phyloP scores from a whole-genome alignment of 2,113 vertebrate species.

The Brevimyrus niger region DNA sequence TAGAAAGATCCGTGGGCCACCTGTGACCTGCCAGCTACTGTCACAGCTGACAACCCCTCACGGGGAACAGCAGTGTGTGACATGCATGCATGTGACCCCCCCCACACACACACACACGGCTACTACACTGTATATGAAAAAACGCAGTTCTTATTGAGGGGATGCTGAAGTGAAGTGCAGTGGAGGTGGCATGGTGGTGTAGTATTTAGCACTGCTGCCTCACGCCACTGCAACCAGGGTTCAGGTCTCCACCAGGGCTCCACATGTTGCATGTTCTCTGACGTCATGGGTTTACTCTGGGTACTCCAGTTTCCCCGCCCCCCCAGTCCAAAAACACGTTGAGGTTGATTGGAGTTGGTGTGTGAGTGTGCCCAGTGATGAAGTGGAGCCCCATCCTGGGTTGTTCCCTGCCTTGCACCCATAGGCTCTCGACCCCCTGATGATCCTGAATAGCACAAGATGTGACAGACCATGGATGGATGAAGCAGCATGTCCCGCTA shows the following conservation, averaged over 20 bases:
- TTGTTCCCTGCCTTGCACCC: not conserved
- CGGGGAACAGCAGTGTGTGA: not conserved
- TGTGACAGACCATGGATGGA: not conserved
- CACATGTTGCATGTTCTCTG: not conserved
- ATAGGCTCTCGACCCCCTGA: not conserved
- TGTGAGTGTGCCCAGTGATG: not conserved
- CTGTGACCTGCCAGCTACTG: not conserved
- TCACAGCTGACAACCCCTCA: not conserved
- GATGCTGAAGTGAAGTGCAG: not conserved
- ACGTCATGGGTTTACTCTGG: not conserved
- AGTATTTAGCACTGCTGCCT: not conserved
- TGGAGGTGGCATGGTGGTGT: not conserved
- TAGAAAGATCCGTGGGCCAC: not conserved
- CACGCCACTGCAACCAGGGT: not conserved
- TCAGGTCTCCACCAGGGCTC: not conserved
- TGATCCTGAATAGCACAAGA: not conserved
- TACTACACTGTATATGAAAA: not conserved
- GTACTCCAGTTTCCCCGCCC: not conserved
- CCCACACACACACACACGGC: not conserved
- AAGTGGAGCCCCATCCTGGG: not conserved
- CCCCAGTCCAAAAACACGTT: not conserved
- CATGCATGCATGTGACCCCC: not conserved
- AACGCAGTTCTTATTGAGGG: not conserved
- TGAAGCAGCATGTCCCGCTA: not conserved
- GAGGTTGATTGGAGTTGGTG: not conserved